Conservation (phyloP, 92 coral and sea anemone genomes). For the Zoanthus sansibaricus region DNA sequence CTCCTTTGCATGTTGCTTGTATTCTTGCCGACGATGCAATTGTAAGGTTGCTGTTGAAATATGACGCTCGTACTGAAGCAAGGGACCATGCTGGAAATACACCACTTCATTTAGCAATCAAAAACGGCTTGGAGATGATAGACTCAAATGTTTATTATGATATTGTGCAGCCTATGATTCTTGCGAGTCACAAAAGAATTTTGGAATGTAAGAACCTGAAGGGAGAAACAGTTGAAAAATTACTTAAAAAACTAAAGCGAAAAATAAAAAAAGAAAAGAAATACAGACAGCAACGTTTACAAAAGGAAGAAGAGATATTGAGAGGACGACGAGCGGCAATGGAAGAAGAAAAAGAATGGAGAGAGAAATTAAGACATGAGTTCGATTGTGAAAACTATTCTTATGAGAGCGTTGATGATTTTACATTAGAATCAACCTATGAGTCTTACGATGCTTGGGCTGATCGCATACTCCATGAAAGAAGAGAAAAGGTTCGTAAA, state of each 20-base stretch:
- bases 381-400: conserved; percentile 73
- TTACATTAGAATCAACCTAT: conserved; percentile 36
- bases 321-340: conserved; percentile 41
- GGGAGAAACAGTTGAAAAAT: conserved; percentile 71
- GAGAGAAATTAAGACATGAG: conserved; percentile 82
- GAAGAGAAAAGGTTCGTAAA: conserved; percentile 49
- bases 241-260: conserved; percentile 62
- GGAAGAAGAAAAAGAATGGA: conserved; percentile 82
- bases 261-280: conserved; percentile 48
- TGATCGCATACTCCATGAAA: conserved; percentile 73
- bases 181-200: conserved; percentile 44
- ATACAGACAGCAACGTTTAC: conserved; percentile 51
- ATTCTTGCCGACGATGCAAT: conserved; percentile 87
- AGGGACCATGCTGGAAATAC: conserved; percentile 81
- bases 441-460: conserved; percentile 94
- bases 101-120: conserved; percentile 87
- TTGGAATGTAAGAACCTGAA: conserved; percentile 59
- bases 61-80: conserved; percentile 75
- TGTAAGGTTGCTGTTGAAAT: conserved; percentile 66
- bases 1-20: conserved; percentile 84
- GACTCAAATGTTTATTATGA: conserved; percentile 61
- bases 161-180: conserved; percentile 75
- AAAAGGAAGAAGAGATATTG: conserved; percentile 46
- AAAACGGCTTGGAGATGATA: conserved; percentile 70
- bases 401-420: conserved; percentile 53